These are phyloP conservation scores for Lagodon rhomboides DNA, from an alignment of 2,797 vertebrate genomes.

Conservation along the genomic window DNA sequence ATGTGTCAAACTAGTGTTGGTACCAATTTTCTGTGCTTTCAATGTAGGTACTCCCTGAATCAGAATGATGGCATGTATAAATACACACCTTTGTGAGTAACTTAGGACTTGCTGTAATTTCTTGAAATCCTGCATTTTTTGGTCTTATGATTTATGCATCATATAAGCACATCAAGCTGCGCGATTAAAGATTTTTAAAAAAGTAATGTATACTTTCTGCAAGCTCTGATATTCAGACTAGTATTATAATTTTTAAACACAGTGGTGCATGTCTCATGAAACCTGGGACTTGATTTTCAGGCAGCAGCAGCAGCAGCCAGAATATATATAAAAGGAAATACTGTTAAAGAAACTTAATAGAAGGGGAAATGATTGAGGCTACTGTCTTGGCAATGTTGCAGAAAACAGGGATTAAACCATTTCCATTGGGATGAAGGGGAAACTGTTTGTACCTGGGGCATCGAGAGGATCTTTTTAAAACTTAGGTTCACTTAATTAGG, in stretches of 20 bases:
- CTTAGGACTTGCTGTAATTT: no score
- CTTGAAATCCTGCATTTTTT: no score
- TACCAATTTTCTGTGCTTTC: not conserved
- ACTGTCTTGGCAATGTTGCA: slow-evolving; percentile 17
- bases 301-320: slow-evolving; percentile 2
- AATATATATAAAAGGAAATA: slow-evolving; percentile 28
- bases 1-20: not conserved
- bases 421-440: slow-evolving; percentile 36
- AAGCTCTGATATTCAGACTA: not conserved
- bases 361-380: slow-evolving; percentile 9
- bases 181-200: not conserved
- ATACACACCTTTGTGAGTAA: no score
- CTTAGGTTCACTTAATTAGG: slow-evolving; percentile 60
- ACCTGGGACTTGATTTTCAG: slow-evolving; percentile 2
- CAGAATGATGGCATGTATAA: not conserved
- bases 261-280: not conserved
- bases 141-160: no score
- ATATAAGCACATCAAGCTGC: not conserved
- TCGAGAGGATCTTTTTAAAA: slow-evolving; percentile 55
- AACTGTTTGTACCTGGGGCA: slow-evolving; percentile 63
- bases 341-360: slow-evolving; percentile 28
- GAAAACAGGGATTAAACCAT: slow-evolving; percentile 48
- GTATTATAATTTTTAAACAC: slow-evolving; percentile 1
- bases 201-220: not conserved
- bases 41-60: not conserved